These are phyloP conservation scores for Lepidochrysops patricia DNA, from an alignment of 2,888 invertebrate genomes.

Conservation along the genomic window DNA sequence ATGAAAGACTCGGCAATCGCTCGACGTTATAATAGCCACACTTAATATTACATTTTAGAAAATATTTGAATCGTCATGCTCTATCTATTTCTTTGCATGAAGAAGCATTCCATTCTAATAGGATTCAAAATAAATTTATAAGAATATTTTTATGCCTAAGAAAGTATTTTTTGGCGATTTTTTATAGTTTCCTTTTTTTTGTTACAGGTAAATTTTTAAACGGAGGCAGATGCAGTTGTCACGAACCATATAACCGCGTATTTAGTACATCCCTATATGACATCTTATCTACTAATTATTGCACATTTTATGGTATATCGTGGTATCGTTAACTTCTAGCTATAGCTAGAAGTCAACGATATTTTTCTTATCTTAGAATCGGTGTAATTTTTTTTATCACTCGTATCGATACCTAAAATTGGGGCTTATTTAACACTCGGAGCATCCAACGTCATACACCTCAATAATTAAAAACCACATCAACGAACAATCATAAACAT, in stretches of 20 bases:
- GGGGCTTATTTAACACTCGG: constrained; percentile 14
- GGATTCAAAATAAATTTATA: constrained; percentile 44
- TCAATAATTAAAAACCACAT: constrained; percentile 56
- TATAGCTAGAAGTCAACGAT: neutral
- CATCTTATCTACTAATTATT: neutral
- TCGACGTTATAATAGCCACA: constrained; percentile 66
- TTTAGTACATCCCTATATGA: neutral
- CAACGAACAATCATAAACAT: constrained; percentile 34
- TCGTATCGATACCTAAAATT: neutral
- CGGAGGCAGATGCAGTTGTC: neutral
- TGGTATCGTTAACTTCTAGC: no score
- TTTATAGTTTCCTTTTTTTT: neutral
- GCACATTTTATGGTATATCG: neutral
- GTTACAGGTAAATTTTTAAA: neutral
- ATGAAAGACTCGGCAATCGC: constrained; percentile 39
- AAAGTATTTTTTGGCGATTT: neutral
- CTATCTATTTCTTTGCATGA: constrained; percentile 64
- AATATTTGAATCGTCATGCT: constrained; percentile 73
- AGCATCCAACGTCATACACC: constrained; percentile 27
- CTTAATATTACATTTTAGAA: constrained; percentile 73
- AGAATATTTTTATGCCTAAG: neutral
- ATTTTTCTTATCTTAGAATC: neutral
- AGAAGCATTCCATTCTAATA: constrained; percentile 61
- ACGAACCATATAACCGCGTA: neutral
- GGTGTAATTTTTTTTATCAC: neutral